phyloP scores from a whole-genome alignment of 1,140 invertebrate species.

The Lepidurus arcticus region DNA sequence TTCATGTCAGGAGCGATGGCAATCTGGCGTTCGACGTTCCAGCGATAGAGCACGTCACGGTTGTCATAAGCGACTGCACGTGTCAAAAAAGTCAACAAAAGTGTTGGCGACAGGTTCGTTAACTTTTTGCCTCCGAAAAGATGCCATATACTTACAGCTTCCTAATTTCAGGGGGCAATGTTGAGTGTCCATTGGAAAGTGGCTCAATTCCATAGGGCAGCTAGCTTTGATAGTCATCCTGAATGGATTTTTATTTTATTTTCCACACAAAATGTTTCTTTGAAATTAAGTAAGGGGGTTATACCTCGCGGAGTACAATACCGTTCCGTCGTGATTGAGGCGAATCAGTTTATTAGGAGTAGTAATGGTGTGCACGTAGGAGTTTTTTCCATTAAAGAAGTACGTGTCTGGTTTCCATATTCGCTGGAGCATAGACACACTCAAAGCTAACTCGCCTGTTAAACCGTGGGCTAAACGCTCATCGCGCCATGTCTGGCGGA shows the following conservation, averaged over 20 bases:
- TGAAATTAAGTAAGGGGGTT: not conserved
- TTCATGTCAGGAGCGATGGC: conserved; percentile 84
- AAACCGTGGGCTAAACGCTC: conserved; percentile 66
- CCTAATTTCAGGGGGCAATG: conserved; percentile 86
- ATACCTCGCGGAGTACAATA: conserved; percentile 91
- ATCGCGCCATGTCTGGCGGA: conserved; percentile 82
- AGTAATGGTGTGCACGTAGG: conserved; percentile 91
- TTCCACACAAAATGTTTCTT: not conserved
- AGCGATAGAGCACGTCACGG: conserved; percentile 80
- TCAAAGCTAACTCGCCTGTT: conserved; percentile 67
- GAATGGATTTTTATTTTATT: conserved; percentile 39
- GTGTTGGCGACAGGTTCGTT: conserved; percentile 20
- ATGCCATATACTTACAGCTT: conserved; percentile 71
- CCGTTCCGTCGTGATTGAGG: conserved; percentile 80
- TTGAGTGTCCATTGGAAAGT: conserved; percentile 95
- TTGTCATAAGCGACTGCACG: conserved; percentile 82
- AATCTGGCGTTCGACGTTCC: conserved; percentile 74
- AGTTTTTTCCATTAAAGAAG: conserved; percentile 87
- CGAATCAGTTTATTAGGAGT: conserved; percentile 88
- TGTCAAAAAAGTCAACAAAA: conserved; percentile 34
- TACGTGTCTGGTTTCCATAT: conserved; percentile 96
- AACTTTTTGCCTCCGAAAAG: not conserved
- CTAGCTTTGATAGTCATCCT: conserved; percentile 95
- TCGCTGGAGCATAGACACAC: conserved; percentile 82
- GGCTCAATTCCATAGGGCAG: conserved; percentile 92